Percentiles rank a stretch among this genome's conserved stretches.
Evolutionary conservation across 2,888 invertebrate species (phyloP).

Genomic region (Epiblema foenella): DNA sequence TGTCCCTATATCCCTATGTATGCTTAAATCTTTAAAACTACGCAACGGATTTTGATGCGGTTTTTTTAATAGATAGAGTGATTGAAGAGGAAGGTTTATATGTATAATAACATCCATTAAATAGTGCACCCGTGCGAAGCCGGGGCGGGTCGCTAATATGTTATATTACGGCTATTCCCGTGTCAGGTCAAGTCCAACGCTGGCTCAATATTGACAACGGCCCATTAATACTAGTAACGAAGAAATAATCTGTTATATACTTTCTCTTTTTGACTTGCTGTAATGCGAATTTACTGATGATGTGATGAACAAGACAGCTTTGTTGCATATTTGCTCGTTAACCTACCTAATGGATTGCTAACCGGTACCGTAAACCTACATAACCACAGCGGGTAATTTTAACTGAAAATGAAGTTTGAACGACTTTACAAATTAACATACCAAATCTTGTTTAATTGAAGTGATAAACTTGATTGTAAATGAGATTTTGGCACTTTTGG

Average conservation of each 20-base stretch:
- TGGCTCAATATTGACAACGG: slow-evolving; percentile 5
- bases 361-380: slow-evolving; percentile 27
- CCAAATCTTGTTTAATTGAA: slow-evolving; percentile 3
- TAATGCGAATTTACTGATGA: slow-evolving; percentile 5
- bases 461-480: slow-evolving; percentile 7
- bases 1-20: no score
- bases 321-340: slow-evolving; percentile 19
- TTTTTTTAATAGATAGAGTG: no score
- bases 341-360: slow-evolving; percentile 11
- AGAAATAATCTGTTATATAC: background rate
- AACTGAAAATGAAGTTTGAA: slow-evolving; percentile 6
- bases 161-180: no score
- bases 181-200: no score
- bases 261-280: slow-evolving; percentile 22
- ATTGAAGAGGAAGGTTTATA: no score
- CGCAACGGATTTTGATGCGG: no score
- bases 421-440: slow-evolving; percentile 10
- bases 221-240: slow-evolving; percentile 8
- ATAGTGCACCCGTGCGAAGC: no score
- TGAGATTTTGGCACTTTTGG: no score
- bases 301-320: slow-evolving; percentile 1
- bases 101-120: no score
- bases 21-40: no score
- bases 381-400: slow-evolving; percentile 10
- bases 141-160: no score